Conservation (phyloP, 30 jellyfish, hydroid and myxozoan species). For the Turritopsis rubra region DNA sequence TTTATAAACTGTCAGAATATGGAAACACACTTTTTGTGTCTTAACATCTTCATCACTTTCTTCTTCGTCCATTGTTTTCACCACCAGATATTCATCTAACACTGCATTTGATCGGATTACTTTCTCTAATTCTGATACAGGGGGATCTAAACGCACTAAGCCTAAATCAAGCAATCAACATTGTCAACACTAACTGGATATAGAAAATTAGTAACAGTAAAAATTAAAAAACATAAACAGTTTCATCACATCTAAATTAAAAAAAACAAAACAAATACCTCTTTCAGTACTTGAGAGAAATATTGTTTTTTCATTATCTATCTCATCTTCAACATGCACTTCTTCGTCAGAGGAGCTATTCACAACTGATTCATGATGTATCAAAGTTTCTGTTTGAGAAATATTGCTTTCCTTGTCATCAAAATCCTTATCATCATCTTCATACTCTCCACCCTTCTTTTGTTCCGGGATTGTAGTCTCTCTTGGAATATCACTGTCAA, state of each 20-base stretch:
- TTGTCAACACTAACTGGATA: background rate
- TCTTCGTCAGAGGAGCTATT: background rate
- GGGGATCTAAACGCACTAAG: background rate
- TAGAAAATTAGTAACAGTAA: background rate
- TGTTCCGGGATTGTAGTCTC: background rate
- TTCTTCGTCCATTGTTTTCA: background rate
- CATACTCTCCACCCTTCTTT: background rate
- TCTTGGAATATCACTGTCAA: background rate
- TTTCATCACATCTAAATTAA: no score
- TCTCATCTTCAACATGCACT: background rate
- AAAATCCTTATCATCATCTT: background rate
- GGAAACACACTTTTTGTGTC: no score
- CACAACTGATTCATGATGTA: slow-evolving; percentile 10
- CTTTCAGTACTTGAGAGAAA: slow-evolving; percentile 18
- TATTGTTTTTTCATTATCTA: slow-evolving; percentile 5
- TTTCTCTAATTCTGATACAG: slow-evolving; percentile 3
- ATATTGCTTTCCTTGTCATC: background rate
- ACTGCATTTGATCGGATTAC: slow-evolving; percentile 5
- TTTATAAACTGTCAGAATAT: no score
- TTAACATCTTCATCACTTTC: background rate
- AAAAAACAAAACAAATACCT: no score
- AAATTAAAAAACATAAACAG: no score
- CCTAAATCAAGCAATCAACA: background rate
- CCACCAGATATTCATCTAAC: slow-evolving; percentile 8
- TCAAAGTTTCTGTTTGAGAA: background rate